phyloP scores from a whole-genome alignment of 1,140 invertebrate genomes.

The Reticulitermes speratus region DNA sequence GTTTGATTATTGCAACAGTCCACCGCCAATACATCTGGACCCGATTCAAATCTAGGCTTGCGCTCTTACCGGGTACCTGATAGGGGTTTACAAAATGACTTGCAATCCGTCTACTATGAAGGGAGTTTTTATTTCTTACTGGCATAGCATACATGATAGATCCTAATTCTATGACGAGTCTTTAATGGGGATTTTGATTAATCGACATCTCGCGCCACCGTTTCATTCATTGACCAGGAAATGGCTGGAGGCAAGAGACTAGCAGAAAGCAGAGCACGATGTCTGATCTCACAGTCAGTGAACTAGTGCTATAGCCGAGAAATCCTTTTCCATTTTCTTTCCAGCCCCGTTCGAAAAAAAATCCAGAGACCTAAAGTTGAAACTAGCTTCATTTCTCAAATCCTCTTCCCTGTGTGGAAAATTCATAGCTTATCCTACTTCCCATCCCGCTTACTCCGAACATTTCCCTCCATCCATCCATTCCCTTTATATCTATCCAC shows the following conservation, averaged over 20 bases:
- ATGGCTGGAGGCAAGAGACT: background rate
- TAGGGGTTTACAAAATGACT: too few species aligned
- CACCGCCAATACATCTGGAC: too few species aligned
- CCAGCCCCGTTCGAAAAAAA: background rate
- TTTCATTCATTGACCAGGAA: background rate
- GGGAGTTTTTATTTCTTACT: too few species aligned
- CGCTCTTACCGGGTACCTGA: too few species aligned
- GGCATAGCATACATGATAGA: too few species aligned
- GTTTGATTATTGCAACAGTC: too few species aligned
- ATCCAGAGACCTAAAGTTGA: background rate
- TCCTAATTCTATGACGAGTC: background rate
- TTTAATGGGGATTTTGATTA: background rate
- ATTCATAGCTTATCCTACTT: slow-evolving; percentile 3
- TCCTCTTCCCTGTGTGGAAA: slow-evolving; percentile 13
- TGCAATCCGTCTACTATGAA: too few species aligned
- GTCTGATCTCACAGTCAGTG: background rate
- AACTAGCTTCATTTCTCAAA: slow-evolving; percentile 19
- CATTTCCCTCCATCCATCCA: background rate
- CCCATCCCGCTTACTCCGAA: background rate
- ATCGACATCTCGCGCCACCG: background rate
- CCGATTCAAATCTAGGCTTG: too few species aligned
- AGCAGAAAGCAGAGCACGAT: background rate
- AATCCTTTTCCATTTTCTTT: slow-evolving; percentile 5
- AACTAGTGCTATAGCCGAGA: background rate
- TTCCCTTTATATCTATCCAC: background rate